Base-by-base conservation (phyloP, 2,888 invertebrate species). In the Abrostola triplasia region DNA sequence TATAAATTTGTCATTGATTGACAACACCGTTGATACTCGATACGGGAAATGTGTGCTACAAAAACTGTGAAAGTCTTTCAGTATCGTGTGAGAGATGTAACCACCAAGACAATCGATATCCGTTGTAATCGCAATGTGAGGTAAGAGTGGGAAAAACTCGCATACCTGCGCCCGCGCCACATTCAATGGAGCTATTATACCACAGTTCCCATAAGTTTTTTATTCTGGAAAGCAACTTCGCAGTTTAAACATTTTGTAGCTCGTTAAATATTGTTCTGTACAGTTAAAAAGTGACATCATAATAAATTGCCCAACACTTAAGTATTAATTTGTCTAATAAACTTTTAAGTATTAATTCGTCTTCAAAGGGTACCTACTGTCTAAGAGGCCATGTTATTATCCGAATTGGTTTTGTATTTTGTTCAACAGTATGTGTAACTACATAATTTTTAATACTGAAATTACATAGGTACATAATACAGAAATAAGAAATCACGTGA, bases 41-140 rank as follows among this genome's bases (percentile, higher is more conserved):
- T 67, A 68, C 63, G 68, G 81, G 82, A 84, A 85, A 81, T 78
- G 60, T 59, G 52, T 64, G 35, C 65, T 47, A 59, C 73, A 90
- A 90, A 90, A 91, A 88, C 81, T 80, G 84, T 85, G 89, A 90
- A 90, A 89, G 88, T 88, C 80, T 85, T 84, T 84, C 82, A 78
- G 79, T 73, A 76, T 77, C 82, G 84, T 88, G 87, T 85, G 88
- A 83, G 88, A 89, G 84, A 88, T 83, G 84, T 86, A 88, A 85
- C 82, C 73, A 79, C 80, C 73, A 85, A 79, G 78, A 91, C 90
- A 93, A 92, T 92, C 89, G 82, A 92, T 93, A 93, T 93, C 91
- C 92, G 91, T 87, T 90, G 89, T 90, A 87, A 89, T 89, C 82
- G 80, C 82, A 80, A 81, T 79, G 89, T 94, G 92, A 90, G 86